Percentiles rank a stretch among this genome's conserved stretches.
phyloP scores from a whole-genome alignment of 2,113 vertebrate species.

The Danionella cerebrum region DNA sequence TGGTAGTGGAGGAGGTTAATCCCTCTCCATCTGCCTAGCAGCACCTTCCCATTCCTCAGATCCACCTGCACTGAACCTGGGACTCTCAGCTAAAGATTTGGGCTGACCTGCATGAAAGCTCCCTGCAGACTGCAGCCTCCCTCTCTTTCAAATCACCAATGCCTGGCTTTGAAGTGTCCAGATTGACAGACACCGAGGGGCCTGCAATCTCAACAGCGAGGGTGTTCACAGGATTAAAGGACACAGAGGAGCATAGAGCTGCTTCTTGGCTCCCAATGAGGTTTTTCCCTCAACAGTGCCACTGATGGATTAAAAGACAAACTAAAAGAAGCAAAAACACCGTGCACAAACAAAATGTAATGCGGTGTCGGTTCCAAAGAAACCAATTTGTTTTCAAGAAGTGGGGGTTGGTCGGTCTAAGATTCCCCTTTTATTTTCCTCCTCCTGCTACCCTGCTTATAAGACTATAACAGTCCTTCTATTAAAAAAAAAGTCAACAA shows the following conservation, averaged over 20 bases:
- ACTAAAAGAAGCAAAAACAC: conserved; percentile 43
- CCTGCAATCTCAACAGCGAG: conserved; percentile 47
- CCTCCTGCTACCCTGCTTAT: conserved; percentile 9
- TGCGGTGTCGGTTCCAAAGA: conserved; percentile 38
- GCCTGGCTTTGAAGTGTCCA: conserved; percentile 59
- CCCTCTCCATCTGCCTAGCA: conserved; percentile 15
- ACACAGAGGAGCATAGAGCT: conserved; percentile 48
- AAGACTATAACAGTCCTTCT: conserved; percentile 33
- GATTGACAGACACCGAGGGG: conserved; percentile 53
- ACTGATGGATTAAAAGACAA: conserved; percentile 54
- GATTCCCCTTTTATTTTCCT: conserved; percentile 10
- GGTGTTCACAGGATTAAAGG: conserved; percentile 57
- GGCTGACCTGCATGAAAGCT: conserved; percentile 21
- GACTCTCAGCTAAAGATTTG: conserved; percentile 29
- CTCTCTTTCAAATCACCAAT: conserved; percentile 32
- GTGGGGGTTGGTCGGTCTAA: conserved; percentile 32
- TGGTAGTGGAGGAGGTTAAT: conserved; percentile 10
- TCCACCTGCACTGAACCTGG: conserved; percentile 19
- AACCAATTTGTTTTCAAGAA: conserved; percentile 53
- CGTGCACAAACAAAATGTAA: conserved; percentile 14
- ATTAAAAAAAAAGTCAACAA: neutral
- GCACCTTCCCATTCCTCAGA: neutral
- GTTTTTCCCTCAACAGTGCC: conserved; percentile 28
- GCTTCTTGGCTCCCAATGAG: conserved; percentile 15
- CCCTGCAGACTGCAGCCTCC: conserved; percentile 38